phyloP scores from a whole-genome alignment of 2,888 invertebrate genomes.

The Phytoseiulus persimilis region DNA sequence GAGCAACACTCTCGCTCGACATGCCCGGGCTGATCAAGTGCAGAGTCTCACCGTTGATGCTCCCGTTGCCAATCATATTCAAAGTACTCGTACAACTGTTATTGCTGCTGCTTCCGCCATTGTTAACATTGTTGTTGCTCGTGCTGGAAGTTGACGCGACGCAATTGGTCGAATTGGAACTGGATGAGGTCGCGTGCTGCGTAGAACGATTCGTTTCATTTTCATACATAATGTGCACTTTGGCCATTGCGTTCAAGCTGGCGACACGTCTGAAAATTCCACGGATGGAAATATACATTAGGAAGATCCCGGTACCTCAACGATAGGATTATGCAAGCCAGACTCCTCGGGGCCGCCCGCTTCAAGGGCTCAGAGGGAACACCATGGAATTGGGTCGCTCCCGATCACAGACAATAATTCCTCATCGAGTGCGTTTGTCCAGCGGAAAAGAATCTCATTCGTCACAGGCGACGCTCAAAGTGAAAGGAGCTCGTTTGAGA shows the following conservation, averaged over 20 bases:
- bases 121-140: neutral
- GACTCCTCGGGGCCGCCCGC: too few relatives aligned
- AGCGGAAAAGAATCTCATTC: too few relatives aligned
- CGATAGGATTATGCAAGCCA: too few relatives aligned
- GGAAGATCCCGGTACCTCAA: neutral
- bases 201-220: conserved; percentile 57
- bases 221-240: conserved; percentile 81
- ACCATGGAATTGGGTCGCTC: too few relatives aligned
- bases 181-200: conserved; percentile 12
- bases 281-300: neutral
- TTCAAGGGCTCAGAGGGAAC: too few relatives aligned
- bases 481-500: too few relatives aligned
- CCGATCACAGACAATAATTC: too few relatives aligned
- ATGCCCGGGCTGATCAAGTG: neutral
- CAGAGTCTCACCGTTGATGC: conserved; percentile 16
- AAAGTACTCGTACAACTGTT: neutral
- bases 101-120: neutral
- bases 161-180: neutral
- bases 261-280: conserved; percentile 59
- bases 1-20: neutral
- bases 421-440: too few relatives aligned
- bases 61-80: conserved; percentile 9
- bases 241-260: conserved; percentile 75
- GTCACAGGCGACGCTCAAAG: too few relatives aligned
- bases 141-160: neutral